These are phyloP conservation scores for Sinotaia quadrata DNA, from an alignment of 2,888 invertebrate species.

Conservation along the genomic window DNA sequence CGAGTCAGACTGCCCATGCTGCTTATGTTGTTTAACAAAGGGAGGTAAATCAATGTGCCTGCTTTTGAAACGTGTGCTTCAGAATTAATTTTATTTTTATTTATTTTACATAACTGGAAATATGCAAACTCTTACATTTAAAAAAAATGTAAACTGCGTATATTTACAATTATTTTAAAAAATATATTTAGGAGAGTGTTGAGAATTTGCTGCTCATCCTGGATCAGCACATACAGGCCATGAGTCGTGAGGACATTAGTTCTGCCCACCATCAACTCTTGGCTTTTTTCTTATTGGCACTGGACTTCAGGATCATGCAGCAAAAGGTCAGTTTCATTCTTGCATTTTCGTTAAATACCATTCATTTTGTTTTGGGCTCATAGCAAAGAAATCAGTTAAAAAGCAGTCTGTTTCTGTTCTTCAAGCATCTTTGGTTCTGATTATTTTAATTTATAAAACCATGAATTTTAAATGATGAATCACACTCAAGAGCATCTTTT, in stretches of 20 bases:
- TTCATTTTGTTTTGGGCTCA: too few relatives aligned
- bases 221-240: constrained; percentile 80
- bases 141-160: neutral
- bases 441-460: too few relatives aligned
- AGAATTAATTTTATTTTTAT: neutral
- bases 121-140: neutral
- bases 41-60: too few relatives aligned
- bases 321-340: constrained; percentile 29
- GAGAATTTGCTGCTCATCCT: constrained; percentile 81
- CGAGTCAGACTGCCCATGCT: too few relatives aligned
- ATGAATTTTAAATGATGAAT: too few relatives aligned
- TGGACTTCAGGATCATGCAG: constrained; percentile 63
- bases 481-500: too few relatives aligned
- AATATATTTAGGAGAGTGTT: constrained; percentile 44
- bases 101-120: neutral
- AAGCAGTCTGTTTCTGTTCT: too few relatives aligned
- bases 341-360: too few relatives aligned
- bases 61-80: too few relatives aligned
- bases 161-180: neutral
- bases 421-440: too few relatives aligned
- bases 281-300: constrained; percentile 80
- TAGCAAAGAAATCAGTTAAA: too few relatives aligned
- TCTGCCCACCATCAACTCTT: constrained; percentile 81
- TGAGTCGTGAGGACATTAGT: constrained; percentile 78
- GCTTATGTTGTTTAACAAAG: too few relatives aligned